Evolutionary conservation across 2,113 vertebrate genomes (phyloP).

Genomic region (Strix aluco): DNA sequence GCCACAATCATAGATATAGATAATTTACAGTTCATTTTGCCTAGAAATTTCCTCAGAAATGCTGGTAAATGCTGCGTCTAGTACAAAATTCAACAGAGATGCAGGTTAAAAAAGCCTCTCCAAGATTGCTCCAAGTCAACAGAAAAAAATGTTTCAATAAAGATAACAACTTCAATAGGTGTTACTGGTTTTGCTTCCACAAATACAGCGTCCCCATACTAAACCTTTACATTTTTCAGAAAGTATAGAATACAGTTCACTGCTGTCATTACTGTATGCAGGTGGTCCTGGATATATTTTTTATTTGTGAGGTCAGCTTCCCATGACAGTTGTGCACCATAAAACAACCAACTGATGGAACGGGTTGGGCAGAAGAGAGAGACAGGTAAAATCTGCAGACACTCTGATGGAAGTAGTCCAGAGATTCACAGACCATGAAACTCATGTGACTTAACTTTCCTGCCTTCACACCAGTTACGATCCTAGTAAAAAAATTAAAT

Average conservation of each 20-base stretch:
- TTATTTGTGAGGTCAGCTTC: not conserved
- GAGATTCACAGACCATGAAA: not conserved
- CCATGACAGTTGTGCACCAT: not conserved
- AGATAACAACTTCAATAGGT: not conserved
- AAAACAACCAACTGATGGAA: not conserved
- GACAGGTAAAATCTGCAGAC: not conserved
- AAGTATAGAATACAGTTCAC: not conserved
- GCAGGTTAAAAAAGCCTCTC: not conserved
- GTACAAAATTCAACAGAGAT: not conserved
- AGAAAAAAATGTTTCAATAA: not conserved
- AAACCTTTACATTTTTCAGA: not conserved
- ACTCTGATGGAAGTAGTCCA: not conserved
- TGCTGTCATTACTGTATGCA: not conserved
- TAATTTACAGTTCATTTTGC: not conserved
- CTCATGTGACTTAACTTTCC: not conserved
- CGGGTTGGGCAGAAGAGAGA: not conserved
- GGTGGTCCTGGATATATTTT: not conserved
- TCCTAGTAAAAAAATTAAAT: not conserved
- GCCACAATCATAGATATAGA: not conserved
- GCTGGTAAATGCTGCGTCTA: not conserved
- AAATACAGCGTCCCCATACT: rapidly evolving
- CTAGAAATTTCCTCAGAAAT: not conserved
- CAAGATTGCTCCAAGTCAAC: not conserved
- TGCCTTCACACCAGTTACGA: not conserved
- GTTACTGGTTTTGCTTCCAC: not conserved